Base-by-base conservation (phyloP, 1,140 invertebrate genomes). In the Drosophila equinoxialis region DNA sequence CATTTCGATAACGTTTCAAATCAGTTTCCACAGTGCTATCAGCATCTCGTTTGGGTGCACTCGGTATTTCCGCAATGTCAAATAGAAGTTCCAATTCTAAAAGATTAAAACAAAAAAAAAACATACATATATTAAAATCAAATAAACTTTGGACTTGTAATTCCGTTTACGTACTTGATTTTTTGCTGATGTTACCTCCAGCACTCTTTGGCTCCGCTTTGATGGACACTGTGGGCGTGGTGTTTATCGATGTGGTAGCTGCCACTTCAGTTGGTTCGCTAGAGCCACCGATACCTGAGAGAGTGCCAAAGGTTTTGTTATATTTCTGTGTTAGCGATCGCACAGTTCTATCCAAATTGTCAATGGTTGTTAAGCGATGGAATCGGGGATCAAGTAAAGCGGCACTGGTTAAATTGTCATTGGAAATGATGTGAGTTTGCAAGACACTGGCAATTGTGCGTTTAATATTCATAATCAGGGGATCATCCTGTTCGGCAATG, bases 51-150 rank as follows among this genome's bases (percentile, higher is more conserved):
- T 74, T 81, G 1, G 76, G 74, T 10, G 63, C 60, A 60, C 13
- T 90, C 6, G 61, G 75, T 10, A 74, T 78, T 57, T 91, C 90
- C n/a, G 80, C 26, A 59, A 89, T 69, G 61, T 90, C 90, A 58
- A 91, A 91, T n/a, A 91, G 76, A 23, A 91, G 63, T 70, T 91
- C 87, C 45, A 91, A 59, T 71, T 91, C 90, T 91, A 48, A 14
- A 11, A 11, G 3, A 20, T 8, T 1, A 0, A 51, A 51, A 26
- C 23, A 26, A 23, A 51, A 48, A 48, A 1, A 14, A 20, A 48
- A 20, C 6, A 3, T 0, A 20, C 6, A 3, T 0, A 60, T 11
- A 60, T 48, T 23, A 37, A 8, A 7, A 17, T 10, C 13, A 6
- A 30, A 30, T 30, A 58, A n/a, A 57, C 5, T 20, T 39, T 13